Evolutionary conservation across 2,888 invertebrate genomes (phyloP), one percentile per base, ranked within the genome.

Genomic region (Lagria hirta): DNA sequence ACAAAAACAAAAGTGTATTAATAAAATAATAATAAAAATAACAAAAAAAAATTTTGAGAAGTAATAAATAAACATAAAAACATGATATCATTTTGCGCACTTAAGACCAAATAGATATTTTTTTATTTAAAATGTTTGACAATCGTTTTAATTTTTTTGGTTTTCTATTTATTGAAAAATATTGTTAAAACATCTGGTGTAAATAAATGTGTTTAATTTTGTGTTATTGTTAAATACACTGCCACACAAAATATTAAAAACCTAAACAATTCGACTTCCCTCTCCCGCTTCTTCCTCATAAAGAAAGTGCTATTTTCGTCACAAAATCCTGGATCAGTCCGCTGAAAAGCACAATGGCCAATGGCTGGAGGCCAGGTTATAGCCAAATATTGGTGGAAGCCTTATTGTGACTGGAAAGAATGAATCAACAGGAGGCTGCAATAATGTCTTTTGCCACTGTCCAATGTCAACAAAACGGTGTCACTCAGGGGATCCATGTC

Each of bases 381-480:
- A 43, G 42, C 43, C 43, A 48, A 48, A 48, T 48, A 48, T 48
- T 48, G 33, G 37, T 43, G 22, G 37, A 38, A 38, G 34, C 54
- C 52, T 60, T 59, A 62, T 62, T 61, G n/a, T n/a, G 60, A 58
- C 46, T 45, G 58, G 54, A 61, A 57, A 59, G 58, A 60, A 56
- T 55, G 53, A 54, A 53, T 55, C 61, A 62, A 61, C 62, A 61
- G 58, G 61, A 61, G 61, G 55, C 52, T 40, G 51, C 65, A 65
- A 65, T 65, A 65, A 64, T 58, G 53, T 58, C 48, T 51, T n/a
- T 48, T 47, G 40, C 59, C 54, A 51, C 49, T 53, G 54, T 54
- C 55, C 55, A 58, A 53, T 52, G 58, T 62, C 64, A 66, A 65
- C 59, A 64, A 36, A 51, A 48, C 48, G 28, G 40, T 40, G 43